phyloP scores from a whole-genome alignment of 2,797 vertebrate genomes.

The Sebastes itinus region DNA sequence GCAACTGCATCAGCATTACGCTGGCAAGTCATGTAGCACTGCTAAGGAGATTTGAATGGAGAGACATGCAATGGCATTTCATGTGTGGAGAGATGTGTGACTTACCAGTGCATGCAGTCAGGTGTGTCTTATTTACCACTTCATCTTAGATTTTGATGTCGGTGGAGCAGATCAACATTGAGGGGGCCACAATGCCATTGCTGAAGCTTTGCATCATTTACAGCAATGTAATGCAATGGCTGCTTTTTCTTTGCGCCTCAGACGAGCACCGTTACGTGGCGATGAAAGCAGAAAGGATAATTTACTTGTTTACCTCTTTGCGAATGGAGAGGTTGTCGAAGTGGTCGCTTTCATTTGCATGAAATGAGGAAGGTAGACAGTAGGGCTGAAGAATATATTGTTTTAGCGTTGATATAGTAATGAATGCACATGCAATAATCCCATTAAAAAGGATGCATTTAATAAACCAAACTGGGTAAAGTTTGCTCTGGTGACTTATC shows the following conservation, averaged over 20 bases:
- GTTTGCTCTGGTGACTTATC: background rate
- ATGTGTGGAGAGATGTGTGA: slow-evolving; percentile 19
- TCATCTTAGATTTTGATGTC: background rate
- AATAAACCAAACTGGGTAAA: background rate
- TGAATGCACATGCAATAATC: background rate
- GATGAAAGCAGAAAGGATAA: background rate
- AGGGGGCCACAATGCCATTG: background rate
- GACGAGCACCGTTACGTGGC: background rate
- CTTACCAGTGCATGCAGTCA: background rate
- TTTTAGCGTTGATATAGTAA: background rate
- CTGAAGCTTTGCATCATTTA: slow-evolving; percentile 2
- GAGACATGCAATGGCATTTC: slow-evolving; percentile 42
- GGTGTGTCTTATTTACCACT: background rate
- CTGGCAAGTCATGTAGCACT: slow-evolving; percentile 56
- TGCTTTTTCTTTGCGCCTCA: background rate
- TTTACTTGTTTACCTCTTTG: background rate
- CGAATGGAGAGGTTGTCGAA: background rate
- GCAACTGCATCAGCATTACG: slow-evolving; percentile 78
- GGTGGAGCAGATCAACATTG: background rate
- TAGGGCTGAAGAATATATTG: background rate
- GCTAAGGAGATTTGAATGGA: slow-evolving; percentile 34
- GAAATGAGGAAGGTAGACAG: background rate
- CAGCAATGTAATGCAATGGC: background rate
- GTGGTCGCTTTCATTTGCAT: background rate
- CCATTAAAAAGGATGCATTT: background rate